These are phyloP conservation scores for Drosophila peninsularis DNA, from an alignment of 2,888 invertebrate species.

Conservation along the genomic window DNA sequence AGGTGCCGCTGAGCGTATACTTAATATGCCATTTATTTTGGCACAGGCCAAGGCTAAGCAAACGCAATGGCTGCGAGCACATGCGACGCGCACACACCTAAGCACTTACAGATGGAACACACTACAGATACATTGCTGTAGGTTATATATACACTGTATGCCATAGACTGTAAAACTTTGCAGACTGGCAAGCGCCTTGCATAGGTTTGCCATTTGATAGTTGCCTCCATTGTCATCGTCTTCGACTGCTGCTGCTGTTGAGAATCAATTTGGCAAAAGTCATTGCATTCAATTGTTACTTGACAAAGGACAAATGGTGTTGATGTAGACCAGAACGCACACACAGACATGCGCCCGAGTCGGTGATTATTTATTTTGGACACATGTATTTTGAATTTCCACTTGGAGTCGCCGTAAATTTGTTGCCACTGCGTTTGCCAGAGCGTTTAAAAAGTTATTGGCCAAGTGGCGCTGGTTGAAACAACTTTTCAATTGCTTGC, in stretches of 20 bases:
- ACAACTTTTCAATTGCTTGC: constrained; percentile 76
- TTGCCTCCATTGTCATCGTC: constrained; percentile 55
- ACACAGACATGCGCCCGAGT: constrained; percentile 16
- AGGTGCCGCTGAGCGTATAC: constrained; percentile 74
- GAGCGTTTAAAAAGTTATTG: constrained; percentile 78
- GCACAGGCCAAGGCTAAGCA: constrained; percentile 62
- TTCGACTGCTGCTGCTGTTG: constrained; percentile 50
- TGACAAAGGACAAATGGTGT: constrained; percentile 80
- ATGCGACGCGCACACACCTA: constrained; percentile 46
- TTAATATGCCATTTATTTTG: constrained; percentile 78
- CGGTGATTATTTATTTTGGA: constrained; percentile 76
- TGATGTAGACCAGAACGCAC: constrained; percentile 56
- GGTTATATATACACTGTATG: constrained; percentile 4
- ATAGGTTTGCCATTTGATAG: constrained; percentile 63
- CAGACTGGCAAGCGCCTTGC: constrained; percentile 64
- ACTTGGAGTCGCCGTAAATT: constrained; percentile 56
- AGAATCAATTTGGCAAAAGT: constrained; percentile 79
- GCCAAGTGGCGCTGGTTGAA: constrained; percentile 59
- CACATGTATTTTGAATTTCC: constrained; percentile 73
- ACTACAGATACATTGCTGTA: constrained; percentile 1
- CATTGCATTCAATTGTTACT: constrained; percentile 78
- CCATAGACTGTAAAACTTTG: constrained; percentile 34
- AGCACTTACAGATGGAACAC: not conserved
- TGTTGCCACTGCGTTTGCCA: constrained; percentile 60
- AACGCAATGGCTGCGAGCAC: constrained; percentile 58